Conservation (phyloP, 2,888 invertebrate species). For the Leptinotarsa rubiginosa region DNA sequence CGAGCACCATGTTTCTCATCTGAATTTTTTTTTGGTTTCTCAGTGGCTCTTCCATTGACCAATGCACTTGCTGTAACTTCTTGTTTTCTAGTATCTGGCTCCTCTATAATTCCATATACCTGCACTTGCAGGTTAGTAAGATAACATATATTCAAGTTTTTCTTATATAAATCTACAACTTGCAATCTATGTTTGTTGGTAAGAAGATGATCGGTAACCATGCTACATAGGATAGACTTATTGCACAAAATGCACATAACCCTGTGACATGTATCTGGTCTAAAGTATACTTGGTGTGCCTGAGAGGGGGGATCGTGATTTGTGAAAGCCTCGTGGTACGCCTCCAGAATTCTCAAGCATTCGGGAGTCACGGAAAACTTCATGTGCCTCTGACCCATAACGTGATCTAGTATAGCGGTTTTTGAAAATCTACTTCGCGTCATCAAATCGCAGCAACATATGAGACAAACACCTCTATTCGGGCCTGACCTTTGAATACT, state of each 20-base stretch:
- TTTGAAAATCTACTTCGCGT: conserved; percentile 41
- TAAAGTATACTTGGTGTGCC: conserved; percentile 58
- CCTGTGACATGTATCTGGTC: conserved; percentile 37
- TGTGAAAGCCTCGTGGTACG: conserved; percentile 56
- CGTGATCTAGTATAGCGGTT: conserved; percentile 50
- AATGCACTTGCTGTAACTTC: background rate
- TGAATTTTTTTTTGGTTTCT: conserved; percentile 1
- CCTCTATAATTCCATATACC: conserved; percentile 46
- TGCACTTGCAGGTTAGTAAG: conserved; percentile 49
- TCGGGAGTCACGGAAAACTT: conserved; percentile 33
- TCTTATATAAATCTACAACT: conserved; percentile 47
- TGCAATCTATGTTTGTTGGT: conserved; percentile 46
- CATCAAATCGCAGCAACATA: conserved; percentile 54
- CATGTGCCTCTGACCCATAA: conserved; percentile 53
- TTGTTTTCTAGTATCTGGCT: conserved; percentile 17
- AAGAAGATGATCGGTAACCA: conserved; percentile 48
- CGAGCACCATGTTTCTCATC: background rate
- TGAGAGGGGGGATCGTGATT: conserved; percentile 53
- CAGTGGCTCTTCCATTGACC: conserved; percentile 24
- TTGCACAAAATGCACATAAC: conserved; percentile 51
- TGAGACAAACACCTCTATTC: conserved; percentile 51
- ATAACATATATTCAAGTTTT: conserved; percentile 38
- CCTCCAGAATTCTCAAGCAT: conserved; percentile 40
- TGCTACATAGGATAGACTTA: conserved; percentile 29
- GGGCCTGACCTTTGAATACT: conserved; percentile 50